phyloP scores from a whole-genome alignment of 2,113 vertebrate species.

The Phylloscopus trochilus region DNA sequence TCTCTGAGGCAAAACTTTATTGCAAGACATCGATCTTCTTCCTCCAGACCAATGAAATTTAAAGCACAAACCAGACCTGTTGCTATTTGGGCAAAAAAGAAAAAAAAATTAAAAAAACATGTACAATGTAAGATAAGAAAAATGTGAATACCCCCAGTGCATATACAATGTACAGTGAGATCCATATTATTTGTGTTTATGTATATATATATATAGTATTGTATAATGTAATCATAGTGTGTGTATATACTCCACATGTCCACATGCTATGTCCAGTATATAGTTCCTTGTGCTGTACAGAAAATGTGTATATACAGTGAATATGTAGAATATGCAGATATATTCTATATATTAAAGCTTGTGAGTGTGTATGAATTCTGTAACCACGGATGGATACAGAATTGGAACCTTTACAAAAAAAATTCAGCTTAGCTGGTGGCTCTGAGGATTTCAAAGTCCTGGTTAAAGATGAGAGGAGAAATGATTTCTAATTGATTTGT shows the following conservation, averaged over 20 bases:
- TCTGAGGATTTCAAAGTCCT: constrained; percentile 25
- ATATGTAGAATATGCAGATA: constrained; percentile 44
- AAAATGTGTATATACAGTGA: constrained; percentile 41
- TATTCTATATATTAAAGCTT: not conserved
- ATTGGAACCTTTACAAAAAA: not conserved
- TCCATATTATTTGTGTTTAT: not conserved
- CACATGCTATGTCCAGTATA: not conserved
- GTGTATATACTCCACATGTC: constrained; percentile 30
- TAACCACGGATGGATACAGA: not conserved
- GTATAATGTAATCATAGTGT: constrained; percentile 41
- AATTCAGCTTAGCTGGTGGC: not conserved
- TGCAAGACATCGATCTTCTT: not conserved
- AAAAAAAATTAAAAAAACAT: no score
- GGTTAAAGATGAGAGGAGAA: not conserved
- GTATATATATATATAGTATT: constrained; percentile 39
- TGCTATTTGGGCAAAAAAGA: not conserved
- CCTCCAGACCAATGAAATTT: constrained; percentile 29
- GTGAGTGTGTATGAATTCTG: not conserved
- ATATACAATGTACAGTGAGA: constrained; percentile 29
- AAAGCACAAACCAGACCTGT: constrained; percentile 15
- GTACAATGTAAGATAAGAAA: not conserved
- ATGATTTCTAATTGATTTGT: not conserved
- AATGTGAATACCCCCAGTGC: constrained; percentile 10
- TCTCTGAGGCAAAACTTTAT: not conserved
- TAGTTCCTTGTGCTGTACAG: constrained; percentile 35